Evolutionary conservation across 2,797 vertebrate species (phyloP).

Genomic region (Periophthalmus magnuspinnatus): DNA sequence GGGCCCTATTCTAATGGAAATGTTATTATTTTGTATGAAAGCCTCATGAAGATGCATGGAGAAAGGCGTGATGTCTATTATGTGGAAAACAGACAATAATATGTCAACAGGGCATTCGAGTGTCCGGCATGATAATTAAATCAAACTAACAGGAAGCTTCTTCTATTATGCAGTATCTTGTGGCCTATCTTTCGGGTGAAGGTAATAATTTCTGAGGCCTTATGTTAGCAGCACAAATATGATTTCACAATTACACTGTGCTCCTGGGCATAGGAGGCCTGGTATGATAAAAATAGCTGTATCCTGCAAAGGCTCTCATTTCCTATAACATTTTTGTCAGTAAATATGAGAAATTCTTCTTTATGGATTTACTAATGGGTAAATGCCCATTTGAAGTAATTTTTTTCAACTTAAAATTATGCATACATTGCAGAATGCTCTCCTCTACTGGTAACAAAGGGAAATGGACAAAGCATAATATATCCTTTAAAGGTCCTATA

Average conservation of each 20-base stretch:
- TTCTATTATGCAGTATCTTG: slow-evolving; percentile 8
- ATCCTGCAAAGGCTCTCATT: neutral
- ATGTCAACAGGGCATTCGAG: neutral
- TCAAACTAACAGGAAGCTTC: neutral
- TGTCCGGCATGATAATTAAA: neutral
- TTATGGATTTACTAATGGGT: too few relatives aligned
- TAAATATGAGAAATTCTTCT: too few relatives aligned
- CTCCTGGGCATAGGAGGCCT: neutral
- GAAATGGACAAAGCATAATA: too few relatives aligned
- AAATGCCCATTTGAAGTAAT: neutral
- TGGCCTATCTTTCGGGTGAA: neutral
- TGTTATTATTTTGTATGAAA: slow-evolving; percentile 30
- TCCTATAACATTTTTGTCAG: neutral
- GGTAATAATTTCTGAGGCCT: slow-evolving; percentile 1
- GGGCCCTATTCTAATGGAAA: slow-evolving; percentile 51
- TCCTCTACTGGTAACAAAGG: neutral
- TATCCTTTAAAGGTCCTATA: too few relatives aligned
- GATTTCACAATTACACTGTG: slow-evolving; percentile 10
- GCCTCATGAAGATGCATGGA: neutral
- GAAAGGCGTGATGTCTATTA: neutral
- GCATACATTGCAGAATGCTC: neutral
- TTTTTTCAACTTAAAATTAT: neutral
- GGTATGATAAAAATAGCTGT: slow-evolving; percentile 10
- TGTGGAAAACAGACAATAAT: slow-evolving; percentile 5
- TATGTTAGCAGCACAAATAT: slow-evolving; percentile 11